phyloP scores from a whole-genome alignment of 2,888 invertebrate genomes.

The Adelphocoris suturalis region DNA sequence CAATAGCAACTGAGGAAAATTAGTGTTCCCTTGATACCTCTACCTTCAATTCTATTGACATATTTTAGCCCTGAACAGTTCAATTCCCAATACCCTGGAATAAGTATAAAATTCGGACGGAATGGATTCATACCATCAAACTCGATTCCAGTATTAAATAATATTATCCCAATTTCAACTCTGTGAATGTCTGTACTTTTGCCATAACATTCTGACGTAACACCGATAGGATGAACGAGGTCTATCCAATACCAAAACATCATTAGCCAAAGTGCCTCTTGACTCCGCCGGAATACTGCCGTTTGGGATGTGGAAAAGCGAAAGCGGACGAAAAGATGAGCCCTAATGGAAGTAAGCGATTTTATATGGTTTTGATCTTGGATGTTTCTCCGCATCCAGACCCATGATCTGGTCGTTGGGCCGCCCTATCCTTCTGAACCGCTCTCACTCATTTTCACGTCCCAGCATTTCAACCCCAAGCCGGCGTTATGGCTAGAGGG shows the following conservation, averaged over 20 bases:
- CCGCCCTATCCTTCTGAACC: neutral
- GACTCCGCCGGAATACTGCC: neutral
- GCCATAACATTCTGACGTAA: no score
- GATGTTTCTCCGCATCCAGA: neutral
- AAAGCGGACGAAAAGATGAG: neutral
- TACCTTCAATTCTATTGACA: no score
- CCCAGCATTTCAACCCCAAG: neutral
- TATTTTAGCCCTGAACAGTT: no score
- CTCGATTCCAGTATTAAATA: no score
- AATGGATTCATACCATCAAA: no score
- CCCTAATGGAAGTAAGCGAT: neutral
- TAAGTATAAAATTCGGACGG: no score
- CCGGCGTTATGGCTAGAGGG: neutral
- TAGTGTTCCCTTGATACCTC: no score
- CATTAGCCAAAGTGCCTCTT: neutral
- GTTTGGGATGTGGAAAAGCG: neutral
- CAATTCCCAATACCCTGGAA: no score
- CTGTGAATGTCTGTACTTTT: no score
- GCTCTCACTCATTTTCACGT: neutral
- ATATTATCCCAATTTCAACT: no score
- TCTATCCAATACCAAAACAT: neutral
- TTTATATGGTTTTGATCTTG: conserved; percentile 6
- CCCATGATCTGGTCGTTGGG: neutral
- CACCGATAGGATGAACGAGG: no score
- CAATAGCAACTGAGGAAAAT: no score